Conservation (phyloP, 2,113 vertebrate genomes). For the Hydrochoerus hydrochaeris region DNA sequence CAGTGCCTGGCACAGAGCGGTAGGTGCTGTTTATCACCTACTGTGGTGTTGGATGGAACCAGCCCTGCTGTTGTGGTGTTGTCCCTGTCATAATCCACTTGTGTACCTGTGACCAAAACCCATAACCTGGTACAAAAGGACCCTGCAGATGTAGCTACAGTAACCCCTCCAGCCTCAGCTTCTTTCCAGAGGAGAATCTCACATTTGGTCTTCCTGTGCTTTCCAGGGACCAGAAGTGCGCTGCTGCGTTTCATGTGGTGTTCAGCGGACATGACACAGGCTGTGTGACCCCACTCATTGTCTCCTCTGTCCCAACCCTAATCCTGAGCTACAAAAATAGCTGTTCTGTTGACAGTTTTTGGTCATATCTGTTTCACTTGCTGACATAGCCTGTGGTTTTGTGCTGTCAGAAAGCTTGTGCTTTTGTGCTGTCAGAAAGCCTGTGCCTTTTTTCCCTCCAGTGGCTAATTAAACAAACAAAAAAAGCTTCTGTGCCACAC, state of each 20-base stretch:
- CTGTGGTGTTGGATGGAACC: not conserved
- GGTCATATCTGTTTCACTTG: constrained; percentile 68
- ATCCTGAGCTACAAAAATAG: constrained; percentile 48
- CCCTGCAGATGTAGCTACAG: not conserved
- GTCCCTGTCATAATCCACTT: not conserved
- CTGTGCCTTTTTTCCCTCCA: constrained; percentile 37
- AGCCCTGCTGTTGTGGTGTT: not conserved
- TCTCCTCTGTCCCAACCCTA: not conserved
- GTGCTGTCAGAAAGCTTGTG: constrained; percentile 58
- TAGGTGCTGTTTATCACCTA: not conserved
- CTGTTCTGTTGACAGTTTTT: constrained; percentile 45
- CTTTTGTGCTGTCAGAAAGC: constrained; percentile 55
- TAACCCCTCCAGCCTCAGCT: not conserved
- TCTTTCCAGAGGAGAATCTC: not conserved
- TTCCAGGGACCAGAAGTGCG: not conserved
- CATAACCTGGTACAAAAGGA: not conserved
- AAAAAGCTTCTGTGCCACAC: not conserved
- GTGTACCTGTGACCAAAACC: not conserved
- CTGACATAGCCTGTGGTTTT: constrained; percentile 52
- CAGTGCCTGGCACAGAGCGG: not conserved
- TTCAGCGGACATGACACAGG: not conserved
- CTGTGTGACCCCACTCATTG: not conserved
- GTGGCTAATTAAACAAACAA: constrained; percentile 53
- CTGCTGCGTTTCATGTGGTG: not conserved
- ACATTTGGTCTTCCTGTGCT: not conserved